Percentiles rank a stretch among this genome's conserved stretches.
Conservation (phyloP, 2,888 invertebrate species). For the Germaria angustata region DNA sequence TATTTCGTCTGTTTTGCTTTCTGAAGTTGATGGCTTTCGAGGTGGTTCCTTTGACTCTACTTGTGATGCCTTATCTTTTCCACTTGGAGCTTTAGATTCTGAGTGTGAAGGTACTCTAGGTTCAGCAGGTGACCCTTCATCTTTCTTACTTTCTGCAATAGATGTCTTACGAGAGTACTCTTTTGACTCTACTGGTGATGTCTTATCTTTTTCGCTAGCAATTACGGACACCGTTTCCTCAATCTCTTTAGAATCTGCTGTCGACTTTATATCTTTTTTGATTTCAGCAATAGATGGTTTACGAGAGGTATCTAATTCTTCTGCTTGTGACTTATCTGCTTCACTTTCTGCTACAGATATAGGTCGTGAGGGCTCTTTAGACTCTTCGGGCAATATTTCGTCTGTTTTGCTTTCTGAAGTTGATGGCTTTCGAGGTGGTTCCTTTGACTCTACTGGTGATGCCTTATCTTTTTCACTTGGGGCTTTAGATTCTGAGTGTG, state of each 20-base stretch:
- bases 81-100: slow-evolving; percentile 59
- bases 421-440: slow-evolving; percentile 57
- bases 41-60: slow-evolving; percentile 47
- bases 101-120: slow-evolving; percentile 68
- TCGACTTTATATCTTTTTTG: no score
- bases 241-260: no score
- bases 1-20: slow-evolving; percentile 55
- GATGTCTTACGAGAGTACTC: no score
- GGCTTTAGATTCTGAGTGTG: slow-evolving; percentile 62
- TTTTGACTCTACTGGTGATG: no score
- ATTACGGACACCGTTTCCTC: no score
- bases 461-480: slow-evolving; percentile 65
- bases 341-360: no score
- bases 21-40: slow-evolving; percentile 56
- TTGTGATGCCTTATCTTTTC: slow-evolving; percentile 62
- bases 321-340: slow-evolving; percentile 35
- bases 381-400: slow-evolving; percentile 58
- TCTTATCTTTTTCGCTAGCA: no score
- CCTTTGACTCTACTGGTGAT: slow-evolving; percentile 26
- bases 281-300: no score
- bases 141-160: slow-evolving; percentile 55
- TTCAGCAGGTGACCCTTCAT: slow-evolving; percentile 55
- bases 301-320: slow-evolving; percentile 23
- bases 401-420: slow-evolving; percentile 45
- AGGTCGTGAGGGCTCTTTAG: slow-evolving; percentile 55